A percentile compares a stretch with the other conserved stretches of the same genome.
Conservation (phyloP, 64 coral and sea anemone species). For the Dendronephthya gigantea region DNA sequence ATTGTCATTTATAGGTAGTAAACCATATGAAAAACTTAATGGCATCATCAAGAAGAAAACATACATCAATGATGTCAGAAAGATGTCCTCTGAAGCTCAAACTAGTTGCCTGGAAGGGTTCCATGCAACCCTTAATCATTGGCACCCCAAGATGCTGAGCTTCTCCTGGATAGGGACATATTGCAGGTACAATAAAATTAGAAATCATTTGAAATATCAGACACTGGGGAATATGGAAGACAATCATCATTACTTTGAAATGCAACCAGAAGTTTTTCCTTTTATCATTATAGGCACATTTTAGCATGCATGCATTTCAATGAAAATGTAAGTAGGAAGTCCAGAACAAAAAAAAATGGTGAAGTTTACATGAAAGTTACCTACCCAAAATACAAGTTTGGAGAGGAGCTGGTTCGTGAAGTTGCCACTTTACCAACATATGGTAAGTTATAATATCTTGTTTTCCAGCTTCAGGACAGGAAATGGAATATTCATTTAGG, state of each 20-base stretch:
- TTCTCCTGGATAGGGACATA: neutral
- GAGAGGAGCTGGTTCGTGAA: neutral
- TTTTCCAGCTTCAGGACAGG: neutral
- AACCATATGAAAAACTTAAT: slow-evolving; percentile 13
- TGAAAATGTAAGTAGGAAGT: neutral
- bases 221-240: neutral
- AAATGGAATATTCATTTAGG: neutral
- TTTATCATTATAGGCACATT: slow-evolving; percentile 7
- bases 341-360: neutral
- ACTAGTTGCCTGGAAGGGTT: slow-evolving; percentile 4
- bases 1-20: neutral
- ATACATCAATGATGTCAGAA: neutral
- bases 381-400: neutral
- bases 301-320: slow-evolving; percentile 8
- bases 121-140: slow-evolving; percentile 12
- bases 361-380: neutral
- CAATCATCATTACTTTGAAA: neutral
- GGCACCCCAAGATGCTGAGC: neutral
- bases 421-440: neutral
- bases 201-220: neutral
- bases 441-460: neutral
- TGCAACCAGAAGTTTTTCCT: neutral
- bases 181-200: neutral
- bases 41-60: neutral
- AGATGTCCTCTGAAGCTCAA: neutral